Base-by-base conservation (phyloP, 1,140 invertebrate genomes). In the Calephelis nemesis region DNA sequence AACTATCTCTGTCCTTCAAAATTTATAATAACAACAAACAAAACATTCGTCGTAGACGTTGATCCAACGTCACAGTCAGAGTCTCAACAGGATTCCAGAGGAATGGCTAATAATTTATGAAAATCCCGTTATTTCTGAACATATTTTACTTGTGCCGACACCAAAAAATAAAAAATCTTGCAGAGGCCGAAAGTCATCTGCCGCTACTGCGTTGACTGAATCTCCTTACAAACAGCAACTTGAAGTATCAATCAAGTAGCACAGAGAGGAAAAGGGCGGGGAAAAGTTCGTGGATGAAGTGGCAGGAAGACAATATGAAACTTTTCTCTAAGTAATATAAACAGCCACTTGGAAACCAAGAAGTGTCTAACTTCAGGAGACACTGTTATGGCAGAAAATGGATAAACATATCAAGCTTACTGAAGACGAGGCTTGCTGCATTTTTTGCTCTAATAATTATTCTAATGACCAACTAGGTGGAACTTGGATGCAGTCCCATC, bases 1-100 rank as follows among this genome's bases (percentile, higher is more conserved):
- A 73, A 67, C 66, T 77, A 65, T 75, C 63, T 71, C 60, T 77
- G 71, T 73, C 69, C 48, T 77, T 74, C 67, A 62, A 39, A 72
- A n/a, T n/a, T n/a, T n/a, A n/a, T n/a, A n/a, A n/a, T n/a, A n/a
- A n/a, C n/a, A n/a, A n/a, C n/a, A n/a, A n/a, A n/a, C n/a, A n/a
- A n/a, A n/a, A n/a, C n/a, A n/a, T n/a, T n/a, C n/a, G n/a, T n/a
- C n/a, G n/a, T n/a, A n/a, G n/a, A n/a, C n/a, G 30, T 4, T 30
- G 30, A 30, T 30, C 30, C 2, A 30, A 30, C 30, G 30, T 30
- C 30, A 30, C 30, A 30, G 30, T 30, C 30, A 30, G 3, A 30
- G 30, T 2, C 30, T 30, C 30, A 30, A 30, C 30, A 30, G 30
- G 30, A 4, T 4, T 4, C 30, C 2, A 30, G 30, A 4, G 30